Base-by-base conservation (phyloP, 23 tunicate species). In the Botrylloides violaceus region DNA sequence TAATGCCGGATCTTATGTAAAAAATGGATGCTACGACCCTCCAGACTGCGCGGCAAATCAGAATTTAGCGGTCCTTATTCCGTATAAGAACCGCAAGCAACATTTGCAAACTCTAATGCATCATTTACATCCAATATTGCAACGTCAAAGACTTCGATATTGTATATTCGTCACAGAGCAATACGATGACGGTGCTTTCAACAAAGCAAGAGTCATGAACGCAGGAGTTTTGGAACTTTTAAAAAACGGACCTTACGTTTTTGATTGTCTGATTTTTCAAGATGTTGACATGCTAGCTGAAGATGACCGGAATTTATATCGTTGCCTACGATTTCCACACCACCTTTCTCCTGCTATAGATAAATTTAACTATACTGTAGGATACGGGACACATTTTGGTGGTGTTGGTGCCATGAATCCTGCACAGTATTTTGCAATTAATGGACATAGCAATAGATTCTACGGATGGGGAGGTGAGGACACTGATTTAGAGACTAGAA, bases 381-480 rank as follows among this genome's bases (percentile, higher is more conserved):
- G 59, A 2, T 95, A 82, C 70, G 99, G 99, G 32, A 95, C 99
- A 1, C 71, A 79, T 15, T 95, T 68, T 47, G 99, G 99, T 0
- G 99, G 99, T 29, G 96, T 95, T 15, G 82, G 88, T n/a, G 89
- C 95, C 0, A 79, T 95, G 7, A 58, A 66, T n/a, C 23, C 65
- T 2, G 80, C 59, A 0, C 82, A 80, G 27, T 95, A 82, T 56
- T 32, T 21, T 27, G 21, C 0, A n/a, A 95, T 87, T 5, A 95
- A 95, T 33, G 99, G 99, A 1, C 85, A 87, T 71, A 79, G 87
- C 70, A 95, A 95, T 57, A 48, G 78, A 36, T 95, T 82, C 64
- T 95, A 89, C 91, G 99, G 99, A 0, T 95, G 99, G 99, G 99
- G 99, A 1, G 96, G 99, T 28, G 99, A 95, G 58, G 99, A 95